phyloP scores from a whole-genome alignment of 2,797 vertebrate species.

The Hippoglossus hippoglossus region DNA sequence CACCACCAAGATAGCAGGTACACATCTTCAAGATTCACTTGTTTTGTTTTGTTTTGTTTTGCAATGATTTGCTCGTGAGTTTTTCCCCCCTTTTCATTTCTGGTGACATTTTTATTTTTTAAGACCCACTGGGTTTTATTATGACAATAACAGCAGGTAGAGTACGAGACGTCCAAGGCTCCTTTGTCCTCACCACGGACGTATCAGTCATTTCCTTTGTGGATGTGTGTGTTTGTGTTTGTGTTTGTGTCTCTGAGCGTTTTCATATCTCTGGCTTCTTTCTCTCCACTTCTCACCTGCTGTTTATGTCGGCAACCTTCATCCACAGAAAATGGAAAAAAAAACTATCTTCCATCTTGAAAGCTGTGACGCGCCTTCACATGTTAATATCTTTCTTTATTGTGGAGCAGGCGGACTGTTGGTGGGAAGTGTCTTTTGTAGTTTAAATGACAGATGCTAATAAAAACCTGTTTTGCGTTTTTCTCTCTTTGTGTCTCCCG shows the following conservation, averaged over 20 bases:
- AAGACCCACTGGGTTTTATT: not conserved
- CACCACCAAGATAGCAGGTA: conserved; percentile 96
- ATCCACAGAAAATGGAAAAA: conserved; percentile 46
- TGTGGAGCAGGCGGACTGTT: conserved; percentile 29
- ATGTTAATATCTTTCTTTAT: conserved; percentile 35
- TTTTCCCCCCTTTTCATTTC: not conserved
- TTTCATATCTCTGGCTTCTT: conserved; percentile 33
- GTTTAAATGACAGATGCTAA: conserved; percentile 31
- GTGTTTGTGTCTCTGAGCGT: not conserved
- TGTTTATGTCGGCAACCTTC: conserved; percentile 20
- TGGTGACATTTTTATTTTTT: conserved; percentile 1
- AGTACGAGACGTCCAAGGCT: not conserved
- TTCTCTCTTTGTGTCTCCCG: conserved; percentile 2
- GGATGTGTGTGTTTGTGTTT: not conserved
- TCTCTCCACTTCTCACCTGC: conserved; percentile 24
- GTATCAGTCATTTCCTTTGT: conserved; percentile 11
- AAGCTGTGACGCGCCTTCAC: conserved; percentile 4
- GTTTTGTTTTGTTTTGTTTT: too few species aligned
- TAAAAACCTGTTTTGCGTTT: conserved; percentile 1
- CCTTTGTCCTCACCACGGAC: not conserved
- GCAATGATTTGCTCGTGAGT: too few species aligned
- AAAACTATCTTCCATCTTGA: conserved; percentile 10
- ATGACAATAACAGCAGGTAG: not conserved
- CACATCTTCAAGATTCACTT: too few species aligned
- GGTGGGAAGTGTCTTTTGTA: conserved; percentile 27